Percentiles rank a stretch among this genome's conserved stretches.
Evolutionary conservation across 2,888 invertebrate genomes (phyloP).

Genomic region (Yponomeuta malinellus): DNA sequence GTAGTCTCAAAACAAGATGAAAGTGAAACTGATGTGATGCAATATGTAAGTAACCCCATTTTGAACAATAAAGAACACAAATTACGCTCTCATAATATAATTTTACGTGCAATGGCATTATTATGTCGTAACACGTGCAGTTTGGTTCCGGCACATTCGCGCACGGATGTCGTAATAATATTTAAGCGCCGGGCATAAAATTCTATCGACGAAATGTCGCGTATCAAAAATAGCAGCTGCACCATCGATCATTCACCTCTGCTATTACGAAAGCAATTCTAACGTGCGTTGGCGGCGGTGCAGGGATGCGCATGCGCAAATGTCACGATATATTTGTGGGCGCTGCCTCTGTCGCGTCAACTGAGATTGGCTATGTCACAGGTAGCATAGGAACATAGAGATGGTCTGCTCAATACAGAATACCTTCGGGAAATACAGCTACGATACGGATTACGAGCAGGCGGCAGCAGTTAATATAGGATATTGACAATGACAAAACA

Average conservation of each 20-base stretch:
- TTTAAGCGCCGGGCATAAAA: background rate
- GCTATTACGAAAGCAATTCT: slow-evolving; percentile 38
- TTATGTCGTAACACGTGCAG: background rate
- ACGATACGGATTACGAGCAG: too few species aligned
- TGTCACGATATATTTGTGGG: slow-evolving; percentile 64
- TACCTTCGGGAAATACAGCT: too few species aligned
- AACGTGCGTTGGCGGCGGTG: slow-evolving; percentile 30
- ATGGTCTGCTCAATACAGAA: background rate
- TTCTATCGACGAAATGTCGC: background rate
- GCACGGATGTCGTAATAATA: background rate
- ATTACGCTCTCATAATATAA: background rate
- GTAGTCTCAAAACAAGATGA: background rate
- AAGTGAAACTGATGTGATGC: background rate
- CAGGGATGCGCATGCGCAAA: slow-evolving; percentile 36
- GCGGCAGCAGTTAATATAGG: too few species aligned
- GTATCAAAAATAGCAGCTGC: slow-evolving; percentile 5
- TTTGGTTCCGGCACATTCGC: background rate
- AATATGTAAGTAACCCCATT: background rate
- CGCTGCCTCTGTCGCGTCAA: slow-evolving; percentile 12
- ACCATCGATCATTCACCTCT: slow-evolving; percentile 62
- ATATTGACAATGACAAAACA: too few species aligned
- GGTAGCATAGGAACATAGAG: background rate
- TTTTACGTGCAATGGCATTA: background rate
- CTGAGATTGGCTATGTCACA: background rate
- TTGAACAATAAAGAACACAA: background rate